These are phyloP conservation scores for Otus scops DNA, from an alignment of 2,797 vertebrate species.

Conservation along the genomic window DNA sequence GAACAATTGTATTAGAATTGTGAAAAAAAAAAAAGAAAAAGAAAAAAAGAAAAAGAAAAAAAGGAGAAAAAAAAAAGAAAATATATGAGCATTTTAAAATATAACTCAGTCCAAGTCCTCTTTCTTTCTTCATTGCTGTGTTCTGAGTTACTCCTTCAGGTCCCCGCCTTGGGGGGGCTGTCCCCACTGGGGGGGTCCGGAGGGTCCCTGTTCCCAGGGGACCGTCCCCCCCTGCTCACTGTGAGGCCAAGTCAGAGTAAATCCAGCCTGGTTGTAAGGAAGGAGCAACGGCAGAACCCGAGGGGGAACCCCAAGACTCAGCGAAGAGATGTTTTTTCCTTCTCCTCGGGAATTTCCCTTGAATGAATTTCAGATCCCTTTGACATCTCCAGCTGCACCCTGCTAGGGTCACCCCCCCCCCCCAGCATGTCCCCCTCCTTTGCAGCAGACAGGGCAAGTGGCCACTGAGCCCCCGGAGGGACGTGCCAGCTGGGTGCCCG, in stretches of 20 bases:
- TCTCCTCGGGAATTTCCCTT: fast-evolving
- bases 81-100: constrained; percentile 75
- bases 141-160: neutral
- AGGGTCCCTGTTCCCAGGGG: neutral
- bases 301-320: neutral
- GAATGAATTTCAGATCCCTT: neutral
- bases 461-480: fast-evolving
- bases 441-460: neutral
- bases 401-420: neutral
- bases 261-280: fast-evolving
- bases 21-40: neutral
- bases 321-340: fast-evolving
- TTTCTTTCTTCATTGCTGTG: constrained; percentile 11
- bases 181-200: neutral
- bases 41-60: neutral
- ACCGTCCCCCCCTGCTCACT: neutral
- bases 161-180: fast-evolving
- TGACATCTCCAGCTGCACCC: neutral
- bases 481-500: fast-evolving
- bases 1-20: constrained; percentile 57
- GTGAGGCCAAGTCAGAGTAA: fast-evolving
- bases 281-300: fast-evolving
- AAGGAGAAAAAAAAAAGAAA: constrained; percentile 8
- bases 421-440: fast-evolving
- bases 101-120: constrained; percentile 17